Evolutionary conservation across 2,113 vertebrate genomes (phyloP), one percentile per base, ranked within the genome.

Genomic region (Hyperopisus bebe): DNA sequence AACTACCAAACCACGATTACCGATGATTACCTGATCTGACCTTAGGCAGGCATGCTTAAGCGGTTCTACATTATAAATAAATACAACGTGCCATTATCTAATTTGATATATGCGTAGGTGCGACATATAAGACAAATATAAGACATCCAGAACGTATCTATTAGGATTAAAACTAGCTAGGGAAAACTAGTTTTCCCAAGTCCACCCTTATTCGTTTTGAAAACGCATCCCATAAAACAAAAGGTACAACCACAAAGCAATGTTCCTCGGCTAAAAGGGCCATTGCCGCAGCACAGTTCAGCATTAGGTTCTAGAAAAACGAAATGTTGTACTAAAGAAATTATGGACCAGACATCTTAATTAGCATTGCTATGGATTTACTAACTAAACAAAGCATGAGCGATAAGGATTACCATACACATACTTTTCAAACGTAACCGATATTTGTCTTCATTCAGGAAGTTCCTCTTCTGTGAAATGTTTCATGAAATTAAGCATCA

Each of bases 381-480:
- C 24, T 86, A 15, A 51, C 47, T 51, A 86, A 86, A 50, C 27
- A 51, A 50, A 50, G 24, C n/a, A 86, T 86, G 44, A 48, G 85
- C 47, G 51, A 51, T 51, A 50, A 10, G 46, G 24, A 86, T 46
- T 62, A 70, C 39, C 53, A 62, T 88, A 84, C 82, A 84, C 42
- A 88, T 53, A 89, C 70, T 89, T 77, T 58, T 42, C 62, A 80
- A 50, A 21, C 42, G 88, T 35, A 19, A 66, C 6, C 53, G 44
- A 85, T 89, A 74, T 89, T 42, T 84, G 48, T 89, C 85, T 51
- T 90, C 89, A 70, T 86, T 89, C 35, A 51, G 19, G 89, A 70
- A 51, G 83, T 62, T 90, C 89, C 89, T 90, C 85, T 80, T 90
- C 89, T 87, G 48, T 39, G 24, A 74, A 50, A 90, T n/a, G 85